These are phyloP conservation scores for Eupithecia centaureata DNA, from an alignment of 2,888 invertebrate species.

Conservation along the genomic window DNA sequence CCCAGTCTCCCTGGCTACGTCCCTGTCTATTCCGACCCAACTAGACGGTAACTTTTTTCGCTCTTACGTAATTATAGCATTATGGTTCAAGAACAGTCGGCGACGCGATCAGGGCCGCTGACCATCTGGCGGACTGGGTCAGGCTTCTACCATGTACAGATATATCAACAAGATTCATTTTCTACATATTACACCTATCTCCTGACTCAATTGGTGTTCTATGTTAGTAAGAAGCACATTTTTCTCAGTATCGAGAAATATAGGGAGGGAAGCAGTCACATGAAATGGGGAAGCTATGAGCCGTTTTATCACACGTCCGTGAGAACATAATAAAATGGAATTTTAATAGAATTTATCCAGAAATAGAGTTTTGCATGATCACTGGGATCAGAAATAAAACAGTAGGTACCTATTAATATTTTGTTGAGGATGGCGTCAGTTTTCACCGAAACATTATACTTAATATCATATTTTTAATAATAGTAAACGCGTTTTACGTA, in stretches of 20 bases:
- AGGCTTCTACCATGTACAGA: constrained; percentile 16
- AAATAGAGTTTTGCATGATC: too few species aligned
- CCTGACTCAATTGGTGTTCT: background rate
- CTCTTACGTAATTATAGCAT: constrained; percentile 22
- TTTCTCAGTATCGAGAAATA: background rate
- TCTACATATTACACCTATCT: background rate
- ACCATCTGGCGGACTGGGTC: constrained; percentile 61
- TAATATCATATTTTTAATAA: background rate
- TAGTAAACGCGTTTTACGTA: too few species aligned
- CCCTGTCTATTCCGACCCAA: background rate
- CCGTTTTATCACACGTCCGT: too few species aligned
- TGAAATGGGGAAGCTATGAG: background rate
- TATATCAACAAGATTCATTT: background rate
- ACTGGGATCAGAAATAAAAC: too few species aligned
- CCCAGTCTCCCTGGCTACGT: background rate
- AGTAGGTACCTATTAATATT: background rate
- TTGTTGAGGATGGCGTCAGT: background rate
- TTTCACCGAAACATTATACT: background rate
- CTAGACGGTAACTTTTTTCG: constrained; percentile 10
- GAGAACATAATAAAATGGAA: too few species aligned
- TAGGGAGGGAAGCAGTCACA: background rate
- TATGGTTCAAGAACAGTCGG: constrained; percentile 30
- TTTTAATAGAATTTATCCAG: too few species aligned
- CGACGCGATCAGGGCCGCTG: constrained; percentile 52
- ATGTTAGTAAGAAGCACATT: background rate